Evolutionary conservation across 1,140 invertebrate species (phyloP).

Genomic region (Heliconius melpomene): DNA sequence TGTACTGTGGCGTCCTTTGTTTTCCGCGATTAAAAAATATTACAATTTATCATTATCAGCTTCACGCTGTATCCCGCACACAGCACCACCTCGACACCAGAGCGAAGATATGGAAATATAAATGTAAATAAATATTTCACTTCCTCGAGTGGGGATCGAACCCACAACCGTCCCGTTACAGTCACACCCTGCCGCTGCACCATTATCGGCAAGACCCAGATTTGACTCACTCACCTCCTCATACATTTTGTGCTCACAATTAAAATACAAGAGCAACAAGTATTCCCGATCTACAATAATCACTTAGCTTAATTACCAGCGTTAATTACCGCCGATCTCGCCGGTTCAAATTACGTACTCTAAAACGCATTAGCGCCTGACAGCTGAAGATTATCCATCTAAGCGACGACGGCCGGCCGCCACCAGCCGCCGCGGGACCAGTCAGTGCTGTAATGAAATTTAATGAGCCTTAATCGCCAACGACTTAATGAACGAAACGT

Average conservation of each 20-base stretch:
- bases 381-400: slow-evolving; percentile 80
- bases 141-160: too few relatives aligned
- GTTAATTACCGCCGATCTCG: slow-evolving; percentile 79
- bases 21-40: background rate
- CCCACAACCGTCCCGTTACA: too few relatives aligned
- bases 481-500: slow-evolving; percentile 77
- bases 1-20: background rate
- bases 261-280: slow-evolving; percentile 17
- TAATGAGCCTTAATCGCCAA: slow-evolving; percentile 79
- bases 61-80: too few relatives aligned
- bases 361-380: slow-evolving; percentile 80
- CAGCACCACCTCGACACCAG: too few relatives aligned
- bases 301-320: slow-evolving; percentile 78
- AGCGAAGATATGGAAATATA: too few relatives aligned
- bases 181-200: too few relatives aligned
- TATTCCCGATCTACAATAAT: slow-evolving; percentile 56
- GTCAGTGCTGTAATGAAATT: slow-evolving; percentile 75
- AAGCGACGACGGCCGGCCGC: slow-evolving; percentile 63
- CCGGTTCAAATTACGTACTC: slow-evolving; percentile 81
- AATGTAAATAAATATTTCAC: too few relatives aligned
- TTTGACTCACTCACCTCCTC: too few relatives aligned
- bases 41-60: too few relatives aligned
- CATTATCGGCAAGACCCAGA: too few relatives aligned
- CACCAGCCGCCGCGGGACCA: slow-evolving; percentile 62
- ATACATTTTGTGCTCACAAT: background rate